These are phyloP conservation scores for Sarcophaga carnaria DNA, from an alignment of 2,888 invertebrate species.

Conservation along the genomic window DNA sequence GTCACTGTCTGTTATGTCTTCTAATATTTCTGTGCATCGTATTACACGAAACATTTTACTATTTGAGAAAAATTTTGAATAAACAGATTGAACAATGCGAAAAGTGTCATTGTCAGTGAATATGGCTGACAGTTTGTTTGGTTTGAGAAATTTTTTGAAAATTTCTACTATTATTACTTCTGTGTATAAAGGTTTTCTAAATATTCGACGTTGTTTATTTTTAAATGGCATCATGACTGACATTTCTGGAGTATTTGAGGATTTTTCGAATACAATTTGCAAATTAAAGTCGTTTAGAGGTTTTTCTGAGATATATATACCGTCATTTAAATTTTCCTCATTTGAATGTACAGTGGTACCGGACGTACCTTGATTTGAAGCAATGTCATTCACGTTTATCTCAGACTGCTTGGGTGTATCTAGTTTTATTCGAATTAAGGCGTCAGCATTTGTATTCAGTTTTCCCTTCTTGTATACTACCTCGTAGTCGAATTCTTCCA, in stretches of 20 bases:
- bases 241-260: conserved; percentile 22
- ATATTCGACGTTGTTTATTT: not conserved
- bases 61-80: conserved; percentile 29
- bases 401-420: conserved; percentile 5
- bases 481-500: too few species aligned
- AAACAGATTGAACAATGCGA: conserved; percentile 43
- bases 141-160: conserved; percentile 47
- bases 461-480: too few species aligned
- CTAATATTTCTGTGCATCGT: conserved; percentile 60
- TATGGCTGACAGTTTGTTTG: conserved; percentile 60
- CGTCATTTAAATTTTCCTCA: conserved; percentile 40
- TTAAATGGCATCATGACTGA: conserved; percentile 9
- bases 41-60: conserved; percentile 40
- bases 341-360: conserved; percentile 52
- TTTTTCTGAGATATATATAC: conserved; percentile 57
- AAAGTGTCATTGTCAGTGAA: conserved; percentile 19
- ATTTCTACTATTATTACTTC: conserved; percentile 37
- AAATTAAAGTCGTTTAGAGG: conserved; percentile 62
- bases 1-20: conserved; percentile 63
- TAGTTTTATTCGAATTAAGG: conserved; percentile 34
- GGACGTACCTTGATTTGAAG: conserved; percentile 32
- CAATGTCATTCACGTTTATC: conserved; percentile 43
- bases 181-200: conserved; percentile 7
- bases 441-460: too few species aligned
- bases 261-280: conserved; percentile 59